Percentiles rank a stretch among this genome's conserved stretches.
phyloP scores from a whole-genome alignment of 23 tunicate genomes.

The Styela plicata region DNA sequence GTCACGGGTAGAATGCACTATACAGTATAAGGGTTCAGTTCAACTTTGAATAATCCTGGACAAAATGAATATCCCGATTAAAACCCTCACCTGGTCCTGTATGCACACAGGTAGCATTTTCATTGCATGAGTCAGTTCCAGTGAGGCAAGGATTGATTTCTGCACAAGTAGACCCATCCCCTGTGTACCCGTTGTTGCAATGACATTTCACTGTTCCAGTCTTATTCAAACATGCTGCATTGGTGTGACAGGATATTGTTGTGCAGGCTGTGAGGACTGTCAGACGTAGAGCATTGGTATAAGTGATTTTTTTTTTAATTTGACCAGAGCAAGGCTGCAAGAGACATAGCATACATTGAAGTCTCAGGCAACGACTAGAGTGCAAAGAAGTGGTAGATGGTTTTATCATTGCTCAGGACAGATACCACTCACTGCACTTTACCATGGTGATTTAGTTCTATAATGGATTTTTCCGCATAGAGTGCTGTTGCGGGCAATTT shows the following conservation, averaged over 20 bases:
- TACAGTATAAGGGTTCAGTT: too few species aligned
- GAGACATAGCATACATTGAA: background rate
- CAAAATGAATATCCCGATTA: too few species aligned
- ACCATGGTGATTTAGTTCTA: too few species aligned
- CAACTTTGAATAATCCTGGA: too few species aligned
- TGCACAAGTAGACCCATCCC: conserved; percentile 20
- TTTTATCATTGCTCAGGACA: too few species aligned
- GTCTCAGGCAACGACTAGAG: background rate
- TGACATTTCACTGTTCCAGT: conserved; percentile 18
- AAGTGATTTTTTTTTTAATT: background rate
- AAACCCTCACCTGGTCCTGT: conserved; percentile 33
- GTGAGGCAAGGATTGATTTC: conserved; percentile 22
- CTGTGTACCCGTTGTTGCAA: conserved; percentile 33
- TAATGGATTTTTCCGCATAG: too few species aligned
- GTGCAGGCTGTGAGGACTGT: conserved; percentile 13
- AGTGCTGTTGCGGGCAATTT: too few species aligned
- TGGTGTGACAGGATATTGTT: background rate
- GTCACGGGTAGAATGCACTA: too few species aligned
- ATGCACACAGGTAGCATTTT: conserved; percentile 20
- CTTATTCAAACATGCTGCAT: conserved; percentile 6
- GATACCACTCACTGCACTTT: too few species aligned
- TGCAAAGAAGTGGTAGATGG: too few species aligned
- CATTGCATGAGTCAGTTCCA: background rate
- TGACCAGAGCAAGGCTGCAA: too few species aligned
- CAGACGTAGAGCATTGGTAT: background rate